These are phyloP conservation scores for Leptopilina drosophilae DNA, from an alignment of 2,888 invertebrate species.

Conservation along the genomic window DNA sequence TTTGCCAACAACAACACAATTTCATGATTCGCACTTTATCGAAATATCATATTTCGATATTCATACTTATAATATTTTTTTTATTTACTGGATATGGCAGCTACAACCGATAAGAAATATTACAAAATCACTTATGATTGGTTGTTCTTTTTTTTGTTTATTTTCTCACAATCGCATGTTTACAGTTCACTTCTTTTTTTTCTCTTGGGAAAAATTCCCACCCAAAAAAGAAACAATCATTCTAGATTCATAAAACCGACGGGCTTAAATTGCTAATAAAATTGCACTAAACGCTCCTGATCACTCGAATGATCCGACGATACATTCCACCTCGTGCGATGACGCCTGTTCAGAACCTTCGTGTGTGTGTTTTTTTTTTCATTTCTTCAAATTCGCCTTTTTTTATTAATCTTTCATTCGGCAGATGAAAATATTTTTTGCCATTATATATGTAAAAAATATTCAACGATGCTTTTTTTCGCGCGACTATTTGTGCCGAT, in stretches of 20 bases:
- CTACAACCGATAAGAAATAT: constrained; percentile 76
- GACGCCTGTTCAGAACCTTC: constrained; percentile 53
- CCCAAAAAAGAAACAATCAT: constrained; percentile 49
- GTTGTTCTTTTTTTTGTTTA: constrained; percentile 49
- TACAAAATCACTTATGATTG: constrained; percentile 74
- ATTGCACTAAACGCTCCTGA: constrained; percentile 48
- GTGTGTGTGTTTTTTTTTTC: not conserved
- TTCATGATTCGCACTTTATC: constrained; percentile 59
- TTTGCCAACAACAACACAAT: constrained; percentile 45
- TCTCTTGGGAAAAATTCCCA: not conserved
- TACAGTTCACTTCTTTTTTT: constrained; percentile 21
- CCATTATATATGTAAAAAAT: constrained; percentile 15
- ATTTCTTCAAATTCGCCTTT: constrained; percentile 6
- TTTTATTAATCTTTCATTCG: not conserved
- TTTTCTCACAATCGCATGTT: constrained; percentile 43
- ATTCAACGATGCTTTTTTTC: not conserved
- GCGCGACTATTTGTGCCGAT: not conserved
- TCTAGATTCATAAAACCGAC: constrained; percentile 61
- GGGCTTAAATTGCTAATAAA: constrained; percentile 57
- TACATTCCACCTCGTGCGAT: constrained; percentile 47
- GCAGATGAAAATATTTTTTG: too few relatives aligned
- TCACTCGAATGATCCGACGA: constrained; percentile 49
- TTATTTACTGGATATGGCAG: constrained; percentile 72
- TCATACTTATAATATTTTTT: constrained; percentile 62
- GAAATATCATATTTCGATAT: constrained; percentile 62